Evolutionary conservation across 2,797 vertebrate genomes (phyloP).

Genomic region (Pangasius krempfi): DNA sequence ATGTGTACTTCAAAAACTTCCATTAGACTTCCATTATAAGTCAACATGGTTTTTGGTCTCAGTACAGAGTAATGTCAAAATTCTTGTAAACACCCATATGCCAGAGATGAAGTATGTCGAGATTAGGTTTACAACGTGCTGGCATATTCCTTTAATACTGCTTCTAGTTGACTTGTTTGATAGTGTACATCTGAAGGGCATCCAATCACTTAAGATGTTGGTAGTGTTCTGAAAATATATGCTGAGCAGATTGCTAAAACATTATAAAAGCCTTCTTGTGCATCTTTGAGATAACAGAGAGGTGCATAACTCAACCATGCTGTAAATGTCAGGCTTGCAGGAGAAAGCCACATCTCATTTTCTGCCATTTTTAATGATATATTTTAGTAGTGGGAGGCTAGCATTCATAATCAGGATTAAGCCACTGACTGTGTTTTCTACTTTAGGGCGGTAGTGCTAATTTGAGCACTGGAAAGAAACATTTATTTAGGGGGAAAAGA

Average conservation of each 20-base stretch:
- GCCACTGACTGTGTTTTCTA: constrained; percentile 6
- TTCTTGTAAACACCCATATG: not conserved
- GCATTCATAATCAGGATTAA: constrained; percentile 24
- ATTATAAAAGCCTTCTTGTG: not conserved
- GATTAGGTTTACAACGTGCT: not conserved
- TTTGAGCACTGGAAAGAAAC: not conserved
- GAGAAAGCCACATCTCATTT: constrained; percentile 16
- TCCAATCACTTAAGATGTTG: not conserved
- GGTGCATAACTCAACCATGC: not conserved
- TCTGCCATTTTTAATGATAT: constrained; percentile 8
- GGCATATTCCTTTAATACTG: not conserved
- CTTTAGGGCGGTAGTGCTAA: constrained; percentile 19
- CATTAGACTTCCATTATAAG: not conserved
- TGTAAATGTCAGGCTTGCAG: not conserved
- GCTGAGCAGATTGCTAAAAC: constrained; percentile 10
- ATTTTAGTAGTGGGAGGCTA: not conserved
- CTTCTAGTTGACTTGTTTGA: constrained; percentile 9
- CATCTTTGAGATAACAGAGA: constrained; percentile 15
- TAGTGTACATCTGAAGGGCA: not conserved
- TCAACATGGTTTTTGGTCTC: not conserved
- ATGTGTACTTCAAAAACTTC: not conserved
- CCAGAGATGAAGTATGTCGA: not conserved
- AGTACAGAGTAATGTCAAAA: not conserved
- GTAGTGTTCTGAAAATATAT: not conserved
- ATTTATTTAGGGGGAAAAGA: constrained; percentile 1